Percentiles rank a stretch among this genome's conserved stretches.
These are phyloP conservation scores for Apostichopus californicus DNA, from an alignment of 35 echinoderm and acorn worm genomes.

Conservation along the genomic window DNA sequence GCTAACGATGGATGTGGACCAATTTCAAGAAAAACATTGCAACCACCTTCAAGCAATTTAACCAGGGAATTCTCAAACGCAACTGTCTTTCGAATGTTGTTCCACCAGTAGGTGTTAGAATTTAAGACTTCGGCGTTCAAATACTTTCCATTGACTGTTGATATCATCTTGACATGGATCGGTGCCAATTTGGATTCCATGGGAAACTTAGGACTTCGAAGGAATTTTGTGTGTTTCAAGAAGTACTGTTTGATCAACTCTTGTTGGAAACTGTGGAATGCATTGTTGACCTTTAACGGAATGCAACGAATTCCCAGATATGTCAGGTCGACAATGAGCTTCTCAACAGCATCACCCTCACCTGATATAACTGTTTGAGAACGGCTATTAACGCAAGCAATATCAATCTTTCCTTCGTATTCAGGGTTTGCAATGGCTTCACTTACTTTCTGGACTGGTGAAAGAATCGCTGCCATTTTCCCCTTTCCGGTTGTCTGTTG, in stretches of 20 bases:
- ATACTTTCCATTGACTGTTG: conserved; percentile 56
- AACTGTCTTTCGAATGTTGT: conserved; percentile 60
- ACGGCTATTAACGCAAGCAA: conserved; percentile 69
- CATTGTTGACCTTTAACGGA: too few species aligned
- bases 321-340: conserved; percentile 26
- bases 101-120: conserved; percentile 61
- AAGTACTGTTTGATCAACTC: too few species aligned
- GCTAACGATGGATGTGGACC: too few species aligned
- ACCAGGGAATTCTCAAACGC: background rate
- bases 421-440: background rate
- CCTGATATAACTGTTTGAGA: conserved; percentile 82
- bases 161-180: conserved; percentile 62
- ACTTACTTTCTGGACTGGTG: too few species aligned
- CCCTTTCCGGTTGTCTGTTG: conserved; percentile 57
- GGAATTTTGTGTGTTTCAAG: background rate
- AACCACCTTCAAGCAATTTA: conserved; percentile 46
- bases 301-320: conserved; percentile 47
- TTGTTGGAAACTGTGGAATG: too few species aligned
- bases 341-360: conserved; percentile 15
- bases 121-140: background rate
- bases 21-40: conserved; percentile 53
- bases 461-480: conserved; percentile 66
- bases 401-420: conserved; percentile 39
- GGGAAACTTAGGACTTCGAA: background rate
- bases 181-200: background rate